A percentile compares a stretch with the other conserved stretches of the same genome.
phyloP scores from a whole-genome alignment of 1,140 invertebrate species.

The Bradysia coprophila region DNA sequence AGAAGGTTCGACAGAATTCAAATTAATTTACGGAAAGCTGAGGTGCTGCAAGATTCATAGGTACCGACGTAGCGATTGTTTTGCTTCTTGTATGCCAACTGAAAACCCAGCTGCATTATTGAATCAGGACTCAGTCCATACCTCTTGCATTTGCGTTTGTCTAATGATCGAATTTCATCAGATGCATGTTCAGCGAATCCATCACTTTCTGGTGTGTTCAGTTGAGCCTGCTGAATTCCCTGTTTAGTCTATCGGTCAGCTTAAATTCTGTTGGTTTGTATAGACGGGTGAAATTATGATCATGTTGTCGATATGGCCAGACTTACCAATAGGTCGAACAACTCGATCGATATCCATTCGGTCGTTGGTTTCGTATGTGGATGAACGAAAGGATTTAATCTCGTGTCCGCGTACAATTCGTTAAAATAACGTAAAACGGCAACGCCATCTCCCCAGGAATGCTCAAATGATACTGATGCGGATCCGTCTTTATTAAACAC shows the following conservation, averaged over 20 bases:
- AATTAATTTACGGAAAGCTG: constrained; percentile 93
- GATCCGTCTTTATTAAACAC: constrained; percentile 71
- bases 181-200: constrained; percentile 57
- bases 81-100: constrained; percentile 71
- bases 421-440: constrained; percentile 86
- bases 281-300: no score
- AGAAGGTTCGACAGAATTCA: no score
- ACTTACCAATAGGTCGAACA: neutral
- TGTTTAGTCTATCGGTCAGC: constrained; percentile 54
- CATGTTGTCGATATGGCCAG: no score
- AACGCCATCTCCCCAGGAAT: constrained; percentile 98
- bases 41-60: constrained; percentile 93
- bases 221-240: no score
- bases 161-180: constrained; percentile 52
- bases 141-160: constrained; percentile 63
- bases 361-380: neutral
- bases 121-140: constrained; percentile 82
- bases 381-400: constrained; percentile 23
- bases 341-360: neutral
- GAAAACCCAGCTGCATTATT: constrained; percentile 88
- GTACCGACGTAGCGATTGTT: constrained; percentile 56
- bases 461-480: constrained; percentile 88
- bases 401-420: constrained; percentile 62
- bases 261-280: no score
- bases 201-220: no score